These are phyloP conservation scores for Labeo calbasu DNA, from an alignment of 2,797 vertebrate genomes.

Conservation along the genomic window DNA sequence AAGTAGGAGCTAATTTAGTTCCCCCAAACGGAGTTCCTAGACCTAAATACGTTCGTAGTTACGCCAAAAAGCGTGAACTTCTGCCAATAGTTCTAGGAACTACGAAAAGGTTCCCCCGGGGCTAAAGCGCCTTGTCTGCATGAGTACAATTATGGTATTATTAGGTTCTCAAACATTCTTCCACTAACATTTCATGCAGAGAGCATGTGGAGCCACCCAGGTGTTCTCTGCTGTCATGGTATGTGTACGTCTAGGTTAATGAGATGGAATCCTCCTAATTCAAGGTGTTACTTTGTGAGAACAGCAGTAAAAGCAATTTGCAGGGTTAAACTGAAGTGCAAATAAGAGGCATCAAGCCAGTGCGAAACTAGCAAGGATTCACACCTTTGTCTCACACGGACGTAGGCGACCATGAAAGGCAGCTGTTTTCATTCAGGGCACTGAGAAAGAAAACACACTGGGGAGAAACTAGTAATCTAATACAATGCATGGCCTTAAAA, in stretches of 20 bases:
- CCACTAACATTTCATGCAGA: conserved; percentile 40
- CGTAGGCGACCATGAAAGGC: conserved; percentile 13
- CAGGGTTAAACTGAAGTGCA: conserved; percentile 55
- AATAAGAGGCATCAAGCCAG: conserved; percentile 54
- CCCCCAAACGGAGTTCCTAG: no score
- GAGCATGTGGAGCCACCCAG: conserved; percentile 43
- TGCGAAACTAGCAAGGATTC: conserved; percentile 36
- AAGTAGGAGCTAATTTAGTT: no score
- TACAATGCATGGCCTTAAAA: neutral
- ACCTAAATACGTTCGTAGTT: no score
- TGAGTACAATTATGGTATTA: neutral
- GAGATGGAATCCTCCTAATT: conserved; percentile 69
- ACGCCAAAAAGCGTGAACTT: no score
- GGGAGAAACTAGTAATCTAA: conserved; percentile 1
- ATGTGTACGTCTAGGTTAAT: conserved; percentile 64
- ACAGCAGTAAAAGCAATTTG: conserved; percentile 69
- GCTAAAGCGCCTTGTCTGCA: no score
- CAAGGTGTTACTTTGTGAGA: conserved; percentile 65
- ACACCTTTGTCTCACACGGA: conserved; percentile 15
- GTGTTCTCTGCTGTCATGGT: conserved; percentile 56
- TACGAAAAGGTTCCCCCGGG: no score
- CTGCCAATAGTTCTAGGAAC: no score
- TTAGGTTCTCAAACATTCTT: conserved; percentile 9
- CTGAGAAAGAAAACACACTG: neutral
- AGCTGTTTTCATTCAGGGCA: conserved; percentile 20